Conservation (phyloP, 2,797 vertebrate genomes). For the Steatocranus sp. region DNA sequence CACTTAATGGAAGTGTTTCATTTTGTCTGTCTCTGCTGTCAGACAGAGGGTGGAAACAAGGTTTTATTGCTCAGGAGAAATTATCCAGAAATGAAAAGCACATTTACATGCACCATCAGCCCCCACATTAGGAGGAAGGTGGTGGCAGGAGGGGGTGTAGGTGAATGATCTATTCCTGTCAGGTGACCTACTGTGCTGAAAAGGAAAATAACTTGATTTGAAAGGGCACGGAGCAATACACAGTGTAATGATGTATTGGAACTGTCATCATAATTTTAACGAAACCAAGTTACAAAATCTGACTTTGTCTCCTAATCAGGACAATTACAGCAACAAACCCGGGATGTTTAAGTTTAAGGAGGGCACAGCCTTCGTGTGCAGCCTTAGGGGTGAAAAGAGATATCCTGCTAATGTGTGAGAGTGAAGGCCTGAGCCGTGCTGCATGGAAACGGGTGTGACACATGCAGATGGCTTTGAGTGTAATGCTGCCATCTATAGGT, state of each 20-base stretch:
- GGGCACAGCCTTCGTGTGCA: neutral
- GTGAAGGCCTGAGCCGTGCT: neutral
- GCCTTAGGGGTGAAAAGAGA: neutral
- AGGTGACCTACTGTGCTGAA: neutral
- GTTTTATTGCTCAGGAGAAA: neutral
- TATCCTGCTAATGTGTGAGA: neutral
- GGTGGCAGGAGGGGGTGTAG: neutral
- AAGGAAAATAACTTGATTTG: neutral
- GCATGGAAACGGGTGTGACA: conserved; percentile 30
- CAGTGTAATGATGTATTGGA: neutral
- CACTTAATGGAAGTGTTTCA: neutral
- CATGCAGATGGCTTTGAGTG: conserved; percentile 30
- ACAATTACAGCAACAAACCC: neutral
- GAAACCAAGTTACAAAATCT: neutral
- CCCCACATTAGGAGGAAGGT: neutral
- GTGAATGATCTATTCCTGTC: neutral
- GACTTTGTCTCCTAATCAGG: neutral
- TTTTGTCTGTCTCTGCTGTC: neutral
- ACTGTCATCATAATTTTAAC: neutral
- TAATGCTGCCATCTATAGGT: conserved; percentile 74
- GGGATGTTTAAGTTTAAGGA: neutral
- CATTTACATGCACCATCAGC: neutral
- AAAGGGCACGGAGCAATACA: neutral
- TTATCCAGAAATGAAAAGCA: neutral
- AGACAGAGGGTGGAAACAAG: neutral